A percentile compares a stretch with the other conserved stretches of the same genome.
Evolutionary conservation across 1,140 invertebrate species (phyloP).

Genomic region (Drosophila gunungcola): DNA sequence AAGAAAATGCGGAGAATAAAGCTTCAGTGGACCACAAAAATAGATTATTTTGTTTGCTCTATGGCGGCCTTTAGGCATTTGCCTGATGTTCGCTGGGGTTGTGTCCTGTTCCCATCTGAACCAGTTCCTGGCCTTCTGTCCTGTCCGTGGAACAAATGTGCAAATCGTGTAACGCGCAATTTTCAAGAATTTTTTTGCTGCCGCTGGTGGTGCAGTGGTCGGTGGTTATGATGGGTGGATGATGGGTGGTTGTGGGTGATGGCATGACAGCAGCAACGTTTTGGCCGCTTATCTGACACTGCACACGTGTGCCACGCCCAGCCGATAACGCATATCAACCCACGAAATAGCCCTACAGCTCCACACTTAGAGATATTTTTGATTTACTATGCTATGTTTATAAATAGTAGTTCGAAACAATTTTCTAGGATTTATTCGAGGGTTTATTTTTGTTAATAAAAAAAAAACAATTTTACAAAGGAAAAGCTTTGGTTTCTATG

Average conservation of each 20-base stretch:
- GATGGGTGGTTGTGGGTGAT: slow-evolving; percentile 36
- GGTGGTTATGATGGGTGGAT: slow-evolving; percentile 18
- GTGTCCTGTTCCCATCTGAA: background rate
- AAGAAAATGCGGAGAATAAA: slow-evolving; percentile 42
- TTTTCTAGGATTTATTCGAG: no score
- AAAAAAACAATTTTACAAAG: no score
- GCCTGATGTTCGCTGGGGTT: slow-evolving; percentile 24
- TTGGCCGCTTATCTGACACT: slow-evolving; percentile 69
- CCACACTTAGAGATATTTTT: background rate
- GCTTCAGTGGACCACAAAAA: slow-evolving; percentile 60
- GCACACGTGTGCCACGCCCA: slow-evolving; percentile 39
- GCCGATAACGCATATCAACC: slow-evolving; percentile 51
- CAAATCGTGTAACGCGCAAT: slow-evolving; percentile 61
- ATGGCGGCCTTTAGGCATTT: slow-evolving; percentile 71
- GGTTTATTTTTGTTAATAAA: no score
- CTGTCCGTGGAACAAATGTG: slow-evolving; percentile 50
- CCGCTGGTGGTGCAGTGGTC: slow-evolving; percentile 16
- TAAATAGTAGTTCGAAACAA: no score
- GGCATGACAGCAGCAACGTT: slow-evolving; percentile 55
- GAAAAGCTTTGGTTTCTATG: no score
- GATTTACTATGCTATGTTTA: background rate
- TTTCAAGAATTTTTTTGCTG: slow-evolving; percentile 30
- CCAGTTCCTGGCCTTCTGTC: slow-evolving; percentile 6
- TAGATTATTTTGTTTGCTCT: slow-evolving; percentile 80
- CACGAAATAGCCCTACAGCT: background rate